phyloP scores from a whole-genome alignment of 2,888 invertebrate species.

The Drosophila ezoana region DNA sequence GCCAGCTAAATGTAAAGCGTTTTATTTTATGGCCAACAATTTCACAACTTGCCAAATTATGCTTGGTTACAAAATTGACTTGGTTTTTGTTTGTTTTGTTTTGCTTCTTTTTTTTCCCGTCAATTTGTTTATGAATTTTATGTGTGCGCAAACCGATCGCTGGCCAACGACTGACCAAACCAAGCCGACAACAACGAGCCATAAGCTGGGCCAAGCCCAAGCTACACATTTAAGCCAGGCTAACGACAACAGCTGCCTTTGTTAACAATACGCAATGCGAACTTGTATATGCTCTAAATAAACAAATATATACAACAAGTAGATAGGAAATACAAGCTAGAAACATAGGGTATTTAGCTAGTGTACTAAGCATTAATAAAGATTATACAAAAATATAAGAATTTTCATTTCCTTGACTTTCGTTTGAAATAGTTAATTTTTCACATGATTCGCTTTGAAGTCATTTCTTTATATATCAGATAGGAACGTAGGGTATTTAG shows the following conservation, averaged over 20 bases:
- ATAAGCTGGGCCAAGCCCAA: slow-evolving; percentile 35
- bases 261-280: slow-evolving; percentile 10
- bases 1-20: slow-evolving; percentile 1
- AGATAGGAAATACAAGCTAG: too few relatives aligned
- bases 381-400: too few relatives aligned
- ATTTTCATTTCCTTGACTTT: too few relatives aligned
- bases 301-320: too few relatives aligned
- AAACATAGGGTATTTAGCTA: too few relatives aligned
- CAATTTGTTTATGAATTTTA: slow-evolving; percentile 63
- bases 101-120: slow-evolving; percentile 12
- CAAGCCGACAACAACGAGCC: slow-evolving; percentile 23
- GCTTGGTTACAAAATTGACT: slow-evolving; percentile 26
- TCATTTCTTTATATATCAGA: too few relatives aligned
- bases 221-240: slow-evolving; percentile 33
- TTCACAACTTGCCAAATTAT: slow-evolving; percentile 48
- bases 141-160: slow-evolving; percentile 72
- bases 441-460: too few relatives aligned
- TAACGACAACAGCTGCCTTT: slow-evolving; percentile 12
- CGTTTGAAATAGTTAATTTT: too few relatives aligned
- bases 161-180: slow-evolving; percentile 62
- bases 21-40: slow-evolving; percentile 35
- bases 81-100: neutral
- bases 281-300: slow-evolving; percentile 24
- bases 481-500: too few relatives aligned
- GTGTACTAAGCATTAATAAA: too few relatives aligned